A percentile compares a stretch with the other conserved stretches of the same genome.
These are phyloP conservation scores for Plumapathes pennacea DNA, from an alignment of 92 coral and sea anemone species.

Conservation along the genomic window DNA sequence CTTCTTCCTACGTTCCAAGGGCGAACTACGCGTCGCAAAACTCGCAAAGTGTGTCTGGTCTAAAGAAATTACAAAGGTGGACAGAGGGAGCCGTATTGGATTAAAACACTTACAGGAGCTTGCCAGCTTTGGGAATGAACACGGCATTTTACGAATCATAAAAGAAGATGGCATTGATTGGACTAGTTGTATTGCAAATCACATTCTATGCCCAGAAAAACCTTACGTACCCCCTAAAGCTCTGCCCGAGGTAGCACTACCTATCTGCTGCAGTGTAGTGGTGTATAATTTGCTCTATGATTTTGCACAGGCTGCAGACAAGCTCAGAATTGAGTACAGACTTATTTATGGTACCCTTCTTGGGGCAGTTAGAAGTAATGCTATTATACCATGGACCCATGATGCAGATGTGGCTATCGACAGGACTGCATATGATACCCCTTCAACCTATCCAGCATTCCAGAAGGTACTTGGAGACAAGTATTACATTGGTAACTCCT, in stretches of 20 bases:
- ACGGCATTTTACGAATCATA: conserved; percentile 56
- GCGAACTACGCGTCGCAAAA: conserved; percentile 48
- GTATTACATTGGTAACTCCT: conserved; percentile 42
- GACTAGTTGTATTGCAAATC: conserved; percentile 64
- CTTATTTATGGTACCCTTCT: conserved; percentile 67
- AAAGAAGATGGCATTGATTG: conserved; percentile 64
- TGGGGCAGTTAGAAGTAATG: conserved; percentile 59
- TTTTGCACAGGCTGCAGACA: conserved; percentile 30
- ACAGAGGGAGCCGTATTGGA: conserved; percentile 52
- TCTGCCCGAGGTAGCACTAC: conserved; percentile 50
- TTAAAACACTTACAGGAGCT: conserved; percentile 50
- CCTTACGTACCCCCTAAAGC: conserved; percentile 44
- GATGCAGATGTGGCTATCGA: conserved; percentile 57
- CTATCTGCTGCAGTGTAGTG: conserved; percentile 59
- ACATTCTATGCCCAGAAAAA: conserved; percentile 55
- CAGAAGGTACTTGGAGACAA: conserved; percentile 16
- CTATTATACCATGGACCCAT: conserved; percentile 74
- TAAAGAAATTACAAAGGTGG: conserved; percentile 18
- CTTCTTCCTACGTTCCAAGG: conserved; percentile 66
- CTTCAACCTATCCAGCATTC: conserved; percentile 5
- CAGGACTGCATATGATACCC: conserved; percentile 3
- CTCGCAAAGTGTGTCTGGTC: conserved; percentile 38
- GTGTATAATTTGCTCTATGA: conserved; percentile 54
- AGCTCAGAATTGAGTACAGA: conserved; percentile 37
- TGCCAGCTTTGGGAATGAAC: conserved; percentile 37